These are phyloP conservation scores for Chelonia mydas DNA, from an alignment of 2,797 vertebrate genomes.

Conservation along the genomic window DNA sequence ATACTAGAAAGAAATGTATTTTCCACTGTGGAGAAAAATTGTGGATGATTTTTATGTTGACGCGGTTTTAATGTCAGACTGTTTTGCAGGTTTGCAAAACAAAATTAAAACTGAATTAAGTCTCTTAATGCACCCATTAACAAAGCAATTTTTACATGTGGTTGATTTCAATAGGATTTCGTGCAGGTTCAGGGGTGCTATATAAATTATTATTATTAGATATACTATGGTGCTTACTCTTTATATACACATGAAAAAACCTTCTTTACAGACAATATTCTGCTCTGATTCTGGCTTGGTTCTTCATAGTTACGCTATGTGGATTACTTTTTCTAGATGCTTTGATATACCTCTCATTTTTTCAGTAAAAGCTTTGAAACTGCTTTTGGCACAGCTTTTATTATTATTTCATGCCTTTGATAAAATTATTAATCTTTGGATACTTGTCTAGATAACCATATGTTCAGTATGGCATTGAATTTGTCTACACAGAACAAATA, in stretches of 20 bases:
- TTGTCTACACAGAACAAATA: slow-evolving; percentile 6
- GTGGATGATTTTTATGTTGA: background rate
- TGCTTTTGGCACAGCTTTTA: background rate
- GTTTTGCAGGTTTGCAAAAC: background rate
- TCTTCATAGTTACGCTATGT: background rate
- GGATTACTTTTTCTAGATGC: background rate
- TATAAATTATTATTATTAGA: background rate
- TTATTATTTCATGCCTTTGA: background rate
- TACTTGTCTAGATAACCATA: background rate
- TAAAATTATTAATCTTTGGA: background rate
- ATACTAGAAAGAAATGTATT: background rate
- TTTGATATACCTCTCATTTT: background rate
- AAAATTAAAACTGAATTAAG: background rate
- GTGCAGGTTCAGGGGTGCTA: background rate
- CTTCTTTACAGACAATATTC: background rate
- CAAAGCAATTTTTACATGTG: background rate
- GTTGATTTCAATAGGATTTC: background rate
- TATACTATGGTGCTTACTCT: background rate
- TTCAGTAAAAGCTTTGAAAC: background rate
- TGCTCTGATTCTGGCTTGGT: background rate
- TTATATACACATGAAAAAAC: background rate
- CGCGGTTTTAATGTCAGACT: background rate
- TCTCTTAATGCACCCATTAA: background rate
- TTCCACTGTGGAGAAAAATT: background rate
- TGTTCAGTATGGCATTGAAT: background rate